A percentile compares a stretch with the other conserved stretches of the same genome.
These are phyloP conservation scores for Phalacrocorax brasilianus DNA, from an alignment of 2,113 vertebrate genomes.

Conservation along the genomic window DNA sequence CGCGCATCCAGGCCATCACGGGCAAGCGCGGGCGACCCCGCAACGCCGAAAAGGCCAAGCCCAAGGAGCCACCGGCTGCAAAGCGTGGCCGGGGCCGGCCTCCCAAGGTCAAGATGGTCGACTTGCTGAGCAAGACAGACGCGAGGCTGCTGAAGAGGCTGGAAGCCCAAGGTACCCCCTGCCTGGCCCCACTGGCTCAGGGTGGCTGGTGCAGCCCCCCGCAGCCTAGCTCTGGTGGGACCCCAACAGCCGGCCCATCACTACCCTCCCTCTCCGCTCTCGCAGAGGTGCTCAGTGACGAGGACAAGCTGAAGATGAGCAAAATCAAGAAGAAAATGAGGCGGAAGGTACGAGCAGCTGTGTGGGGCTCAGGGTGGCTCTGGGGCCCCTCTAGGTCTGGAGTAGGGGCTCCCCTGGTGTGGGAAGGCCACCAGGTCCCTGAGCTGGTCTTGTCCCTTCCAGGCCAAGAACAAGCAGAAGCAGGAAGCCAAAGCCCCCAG, in stretches of 20 bases:
- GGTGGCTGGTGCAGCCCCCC: neutral
- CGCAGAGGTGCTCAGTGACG: constrained; percentile 87
- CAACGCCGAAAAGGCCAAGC: constrained; percentile 83
- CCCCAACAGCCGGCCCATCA: accelerated
- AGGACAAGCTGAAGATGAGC: constrained; percentile 88
- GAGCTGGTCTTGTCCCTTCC: neutral
- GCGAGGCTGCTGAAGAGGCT: constrained; percentile 83
- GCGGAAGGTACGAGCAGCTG: constrained; percentile 77
- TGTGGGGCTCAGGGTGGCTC: neutral
- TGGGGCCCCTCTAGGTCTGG: accelerated
- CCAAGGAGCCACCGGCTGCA: constrained; percentile 66
- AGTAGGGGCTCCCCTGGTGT: neutral
- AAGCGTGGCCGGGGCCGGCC: constrained; percentile 86
- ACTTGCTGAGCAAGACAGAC: constrained; percentile 88
- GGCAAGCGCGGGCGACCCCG: constrained; percentile 92
- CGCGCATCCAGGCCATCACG: constrained; percentile 96
- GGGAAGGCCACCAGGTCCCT: neutral
- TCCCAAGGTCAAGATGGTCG: constrained; percentile 86
- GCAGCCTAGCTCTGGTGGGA: neutral
- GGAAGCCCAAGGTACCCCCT: constrained; percentile 84
- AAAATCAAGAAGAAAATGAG: constrained; percentile 96
- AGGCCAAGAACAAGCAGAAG: constrained; percentile 90
- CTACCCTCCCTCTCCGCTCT: neutral
- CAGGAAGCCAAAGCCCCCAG: constrained; percentile 85
- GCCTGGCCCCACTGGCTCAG: accelerated